Percentiles rank a stretch among this genome's conserved stretches.
phyloP scores from a whole-genome alignment of 2,797 vertebrate genomes.

The Myotis daubentonii region DNA sequence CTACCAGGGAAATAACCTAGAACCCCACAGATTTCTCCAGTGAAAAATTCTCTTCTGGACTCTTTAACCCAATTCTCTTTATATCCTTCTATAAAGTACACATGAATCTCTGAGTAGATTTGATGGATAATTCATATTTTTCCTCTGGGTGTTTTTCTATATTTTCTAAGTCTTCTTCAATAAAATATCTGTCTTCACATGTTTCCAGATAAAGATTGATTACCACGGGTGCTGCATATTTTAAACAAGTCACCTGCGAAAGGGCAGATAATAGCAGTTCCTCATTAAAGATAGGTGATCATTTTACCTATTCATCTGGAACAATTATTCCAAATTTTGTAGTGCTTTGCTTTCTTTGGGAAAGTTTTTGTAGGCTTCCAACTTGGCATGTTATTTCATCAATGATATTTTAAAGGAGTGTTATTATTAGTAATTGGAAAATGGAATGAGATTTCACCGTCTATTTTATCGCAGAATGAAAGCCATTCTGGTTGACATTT shows the following conservation, averaged over 20 bases:
- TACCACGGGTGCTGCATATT: conserved; percentile 13
- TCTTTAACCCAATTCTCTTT: not conserved
- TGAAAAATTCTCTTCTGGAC: conserved; percentile 6
- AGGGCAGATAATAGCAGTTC: not conserved
- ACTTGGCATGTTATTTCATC: conserved; percentile 11
- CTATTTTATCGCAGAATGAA: not conserved
- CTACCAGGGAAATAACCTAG: not conserved
- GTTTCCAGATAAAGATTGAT: not conserved
- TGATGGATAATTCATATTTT: conserved; percentile 2
- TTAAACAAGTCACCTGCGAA: not conserved
- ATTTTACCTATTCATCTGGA: not conserved
- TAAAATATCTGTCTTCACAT: not conserved
- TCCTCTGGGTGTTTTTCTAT: not conserved
- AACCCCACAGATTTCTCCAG: not conserved
- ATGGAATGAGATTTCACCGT: not conserved
- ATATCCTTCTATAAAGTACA: not conserved
- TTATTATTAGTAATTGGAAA: not conserved
- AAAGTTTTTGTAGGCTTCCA: not conserved
- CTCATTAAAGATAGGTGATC: not conserved
- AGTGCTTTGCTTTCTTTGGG: not conserved
- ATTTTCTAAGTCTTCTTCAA: conserved; percentile 16
- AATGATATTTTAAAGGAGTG: not conserved
- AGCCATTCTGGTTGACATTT: not conserved
- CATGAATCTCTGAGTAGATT: not conserved
- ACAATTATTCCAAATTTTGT: not conserved